Percentiles rank a stretch among this genome's conserved stretches.
Evolutionary conservation across 2,113 vertebrate genomes (phyloP).

Genomic region (Orycteropus afer): DNA sequence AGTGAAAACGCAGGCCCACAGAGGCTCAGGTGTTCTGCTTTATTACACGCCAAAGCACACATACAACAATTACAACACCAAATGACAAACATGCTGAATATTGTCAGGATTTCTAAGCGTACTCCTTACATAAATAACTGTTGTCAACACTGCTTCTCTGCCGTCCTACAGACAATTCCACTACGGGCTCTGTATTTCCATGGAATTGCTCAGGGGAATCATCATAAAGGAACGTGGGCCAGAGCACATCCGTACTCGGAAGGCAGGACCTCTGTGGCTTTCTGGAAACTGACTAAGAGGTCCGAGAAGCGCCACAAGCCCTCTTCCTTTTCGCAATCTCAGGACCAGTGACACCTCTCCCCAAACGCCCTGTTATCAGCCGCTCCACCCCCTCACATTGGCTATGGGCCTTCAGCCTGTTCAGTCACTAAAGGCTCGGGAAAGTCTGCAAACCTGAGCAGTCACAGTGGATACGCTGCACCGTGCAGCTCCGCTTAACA

Average conservation of each 20-base stretch:
- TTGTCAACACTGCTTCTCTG: not conserved
- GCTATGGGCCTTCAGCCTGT: not conserved
- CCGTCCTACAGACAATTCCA: not conserved
- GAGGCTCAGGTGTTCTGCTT: not conserved
- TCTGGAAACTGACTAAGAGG: not conserved
- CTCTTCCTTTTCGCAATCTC: not conserved
- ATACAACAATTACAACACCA: not conserved
- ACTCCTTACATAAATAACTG: not conserved
- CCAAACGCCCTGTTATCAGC: fast-evolving
- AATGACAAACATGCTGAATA: not conserved
- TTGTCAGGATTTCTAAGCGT: not conserved
- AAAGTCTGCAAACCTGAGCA: not conserved
- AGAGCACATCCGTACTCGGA: too few species aligned
- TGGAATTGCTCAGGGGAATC: not conserved
- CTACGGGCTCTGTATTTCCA: not conserved
- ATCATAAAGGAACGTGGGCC: not conserved
- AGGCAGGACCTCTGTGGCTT: not conserved
- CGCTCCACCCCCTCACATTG: too few species aligned
- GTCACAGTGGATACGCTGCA: not conserved
- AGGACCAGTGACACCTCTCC: fast-evolving
- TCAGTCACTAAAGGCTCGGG: not conserved
- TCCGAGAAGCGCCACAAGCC: not conserved
- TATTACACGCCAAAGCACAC: slow-evolving; percentile 33
- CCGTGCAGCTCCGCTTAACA: not conserved
- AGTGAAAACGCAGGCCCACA: not conserved